Evolutionary conservation across 2,113 vertebrate genomes (phyloP).

Genomic region (Pygoscelis antarcticus): DNA sequence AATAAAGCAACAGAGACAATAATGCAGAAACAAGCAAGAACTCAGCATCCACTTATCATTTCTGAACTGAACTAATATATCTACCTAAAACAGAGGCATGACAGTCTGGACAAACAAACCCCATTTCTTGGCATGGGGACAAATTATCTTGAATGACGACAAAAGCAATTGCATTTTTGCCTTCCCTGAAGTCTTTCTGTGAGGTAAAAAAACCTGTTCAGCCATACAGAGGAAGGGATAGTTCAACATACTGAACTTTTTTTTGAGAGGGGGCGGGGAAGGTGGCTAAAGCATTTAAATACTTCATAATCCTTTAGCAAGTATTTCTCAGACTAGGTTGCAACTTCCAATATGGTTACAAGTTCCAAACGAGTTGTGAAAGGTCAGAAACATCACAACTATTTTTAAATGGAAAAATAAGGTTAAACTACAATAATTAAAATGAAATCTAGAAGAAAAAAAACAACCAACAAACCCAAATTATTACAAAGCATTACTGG

Average conservation of each 20-base stretch:
- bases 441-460: neutral
- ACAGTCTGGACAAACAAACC: neutral
- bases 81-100: neutral
- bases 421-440: neutral
- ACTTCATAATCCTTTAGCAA: neutral
- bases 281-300: neutral
- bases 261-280: neutral
- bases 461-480: neutral
- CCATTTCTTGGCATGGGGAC: neutral
- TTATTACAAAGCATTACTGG: neutral
- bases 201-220: neutral
- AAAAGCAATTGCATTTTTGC: neutral
- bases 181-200: neutral
- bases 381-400: neutral
- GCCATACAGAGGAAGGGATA: neutral
- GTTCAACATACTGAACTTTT: neutral
- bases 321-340: neutral
- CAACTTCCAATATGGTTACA: neutral
- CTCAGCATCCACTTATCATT: neutral
- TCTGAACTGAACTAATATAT: neutral
- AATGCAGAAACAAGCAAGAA: neutral
- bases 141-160: neutral
- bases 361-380: neutral
- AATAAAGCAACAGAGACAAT: neutral
- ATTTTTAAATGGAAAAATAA: neutral